Conservation (phyloP, 2,113 vertebrate species). For the Dasyprocta punctata region DNA sequence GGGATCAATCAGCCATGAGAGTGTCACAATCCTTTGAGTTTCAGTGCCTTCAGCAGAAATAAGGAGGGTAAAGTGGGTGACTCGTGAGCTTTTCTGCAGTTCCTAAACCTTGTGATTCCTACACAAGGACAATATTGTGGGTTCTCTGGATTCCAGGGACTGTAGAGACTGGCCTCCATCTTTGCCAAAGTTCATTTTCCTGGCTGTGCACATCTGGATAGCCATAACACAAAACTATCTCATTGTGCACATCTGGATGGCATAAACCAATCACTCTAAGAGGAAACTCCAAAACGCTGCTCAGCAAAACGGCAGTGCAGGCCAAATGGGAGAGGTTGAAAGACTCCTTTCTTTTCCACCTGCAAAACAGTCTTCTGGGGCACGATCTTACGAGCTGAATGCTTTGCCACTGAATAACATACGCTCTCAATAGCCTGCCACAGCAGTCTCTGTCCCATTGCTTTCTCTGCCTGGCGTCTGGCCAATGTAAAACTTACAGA, state of each 20-base stretch:
- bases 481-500: slow-evolving; percentile 43
- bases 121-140: neutral
- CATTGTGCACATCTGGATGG: slow-evolving; percentile 66
- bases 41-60: neutral
- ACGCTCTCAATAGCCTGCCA: neutral
- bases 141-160: neutral
- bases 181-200: slow-evolving; percentile 26
- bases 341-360: slow-evolving; percentile 64
- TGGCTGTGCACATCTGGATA: slow-evolving; percentile 48
- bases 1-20: rapidly evolving
- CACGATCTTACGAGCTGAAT: neutral
- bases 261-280: neutral
- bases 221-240: neutral
- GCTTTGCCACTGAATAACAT: neutral
- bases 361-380: neutral
- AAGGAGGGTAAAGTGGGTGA: neutral
- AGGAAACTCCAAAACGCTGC: slow-evolving; percentile 54
- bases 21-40: neutral
- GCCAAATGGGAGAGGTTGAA: slow-evolving; percentile 2
- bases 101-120: neutral
- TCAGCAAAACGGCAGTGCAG: neutral
- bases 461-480: slow-evolving; percentile 37
- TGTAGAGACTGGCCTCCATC: neutral
- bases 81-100: neutral
- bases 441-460: slow-evolving; percentile 23